Conservation (phyloP, 1,140 invertebrate genomes). For the Drosophila tristis region DNA sequence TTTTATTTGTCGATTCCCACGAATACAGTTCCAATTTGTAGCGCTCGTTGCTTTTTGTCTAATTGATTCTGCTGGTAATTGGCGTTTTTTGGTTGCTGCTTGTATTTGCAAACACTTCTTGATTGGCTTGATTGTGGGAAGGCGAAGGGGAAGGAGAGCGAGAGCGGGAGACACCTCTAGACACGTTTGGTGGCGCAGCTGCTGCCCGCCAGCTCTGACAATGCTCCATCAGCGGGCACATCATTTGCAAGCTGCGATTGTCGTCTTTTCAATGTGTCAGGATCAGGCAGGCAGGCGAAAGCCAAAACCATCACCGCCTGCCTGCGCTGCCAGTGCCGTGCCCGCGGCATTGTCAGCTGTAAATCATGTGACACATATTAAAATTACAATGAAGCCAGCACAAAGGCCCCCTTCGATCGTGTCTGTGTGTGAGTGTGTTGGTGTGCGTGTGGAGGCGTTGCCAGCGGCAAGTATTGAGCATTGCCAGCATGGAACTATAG, state of each 20-base stretch:
- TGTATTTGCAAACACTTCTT: conserved; percentile 24
- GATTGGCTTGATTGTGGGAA: conserved; percentile 9
- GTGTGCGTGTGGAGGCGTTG: neutral
- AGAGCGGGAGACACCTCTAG: neutral
- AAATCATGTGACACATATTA: conserved; percentile 55
- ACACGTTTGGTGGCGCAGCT: neutral
- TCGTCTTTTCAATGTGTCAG: conserved; percentile 19
- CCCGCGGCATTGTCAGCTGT: conserved; percentile 41
- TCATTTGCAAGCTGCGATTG: conserved; percentile 9
- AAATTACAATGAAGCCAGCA: conserved; percentile 45
- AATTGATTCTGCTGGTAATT: conserved; percentile 56
- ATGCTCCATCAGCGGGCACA: conserved; percentile 15
- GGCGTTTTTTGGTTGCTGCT: conserved; percentile 8
- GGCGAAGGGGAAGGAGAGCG: neutral
- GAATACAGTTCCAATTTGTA: neutral
- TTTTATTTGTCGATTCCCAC: conserved; percentile 20
- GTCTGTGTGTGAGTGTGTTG: no score
- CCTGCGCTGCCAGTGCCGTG: neutral
- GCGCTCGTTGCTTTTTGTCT: conserved; percentile 35
- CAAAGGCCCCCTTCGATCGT: conserved; percentile 22
- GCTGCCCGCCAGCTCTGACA: neutral
- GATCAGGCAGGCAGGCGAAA: conserved; percentile 11
- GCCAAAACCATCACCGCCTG: conserved; percentile 31
- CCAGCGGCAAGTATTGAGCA: conserved; percentile 11
- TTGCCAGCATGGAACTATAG: conserved; percentile 8